These are phyloP conservation scores for Drosophila gunungcola DNA, from an alignment of 1,140 invertebrate species.

Conservation along the genomic window DNA sequence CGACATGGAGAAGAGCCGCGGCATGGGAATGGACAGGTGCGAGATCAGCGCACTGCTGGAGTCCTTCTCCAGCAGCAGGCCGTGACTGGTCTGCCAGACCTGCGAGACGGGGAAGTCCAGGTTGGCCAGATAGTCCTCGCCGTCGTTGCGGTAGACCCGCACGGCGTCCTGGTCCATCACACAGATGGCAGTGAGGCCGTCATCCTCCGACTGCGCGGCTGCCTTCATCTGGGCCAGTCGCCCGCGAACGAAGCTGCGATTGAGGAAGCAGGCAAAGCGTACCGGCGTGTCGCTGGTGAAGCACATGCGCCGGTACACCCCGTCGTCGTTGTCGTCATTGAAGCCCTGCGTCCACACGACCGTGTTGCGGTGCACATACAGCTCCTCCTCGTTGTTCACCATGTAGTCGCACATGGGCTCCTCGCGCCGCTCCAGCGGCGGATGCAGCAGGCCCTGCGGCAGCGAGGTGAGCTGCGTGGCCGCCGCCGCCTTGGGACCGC, in stretches of 20 bases:
- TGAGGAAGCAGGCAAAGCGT: constrained; percentile 91
- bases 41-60: constrained; percentile 76
- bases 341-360: constrained; percentile 90
- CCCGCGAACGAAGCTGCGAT: constrained; percentile 89
- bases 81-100: constrained; percentile 92
- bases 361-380: constrained; percentile 93
- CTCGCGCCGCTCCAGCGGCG: constrained; percentile 29
- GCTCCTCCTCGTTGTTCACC: constrained; percentile 91
- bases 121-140: constrained; percentile 92
- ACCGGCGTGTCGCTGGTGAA: constrained; percentile 93
- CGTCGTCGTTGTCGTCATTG: constrained; percentile 58
- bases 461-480: constrained; percentile 66
- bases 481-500: constrained; percentile 60
- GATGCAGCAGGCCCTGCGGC: constrained; percentile 47
- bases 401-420: constrained; percentile 78
- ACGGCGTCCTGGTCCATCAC: constrained; percentile 89
- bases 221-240: constrained; percentile 61
- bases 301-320: constrained; percentile 87
- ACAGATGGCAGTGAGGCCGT: constrained; percentile 72
- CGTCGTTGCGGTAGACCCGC: constrained; percentile 91
- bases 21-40: constrained; percentile 85
- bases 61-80: constrained; percentile 91
- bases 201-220: constrained; percentile 51
- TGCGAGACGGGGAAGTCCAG: constrained; percentile 93
- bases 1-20: constrained; percentile 92